phyloP scores from a whole-genome alignment of 2,888 invertebrate genomes.

The Cataglyphis rosenhaueri region DNA sequence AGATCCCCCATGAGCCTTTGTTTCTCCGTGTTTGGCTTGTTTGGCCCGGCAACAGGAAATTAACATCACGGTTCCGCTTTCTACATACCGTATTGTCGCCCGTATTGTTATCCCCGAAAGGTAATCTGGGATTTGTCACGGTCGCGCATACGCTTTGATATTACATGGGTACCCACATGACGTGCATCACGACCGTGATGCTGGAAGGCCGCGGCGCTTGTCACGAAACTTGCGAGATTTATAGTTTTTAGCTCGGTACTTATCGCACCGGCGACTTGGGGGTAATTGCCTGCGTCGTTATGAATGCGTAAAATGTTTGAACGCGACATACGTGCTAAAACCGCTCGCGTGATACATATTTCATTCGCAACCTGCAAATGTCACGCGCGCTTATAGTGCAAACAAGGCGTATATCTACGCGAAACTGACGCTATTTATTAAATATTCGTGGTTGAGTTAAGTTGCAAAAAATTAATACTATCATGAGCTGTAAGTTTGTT shows the following conservation, averaged over 20 bases:
- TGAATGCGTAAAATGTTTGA: constrained; percentile 45
- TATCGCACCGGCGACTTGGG: constrained; percentile 46
- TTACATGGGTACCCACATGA: constrained; percentile 61
- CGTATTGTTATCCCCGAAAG: constrained; percentile 70
- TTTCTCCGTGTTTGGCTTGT: constrained; percentile 64
- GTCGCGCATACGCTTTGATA: constrained; percentile 58
- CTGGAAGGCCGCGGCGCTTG: constrained; percentile 42
- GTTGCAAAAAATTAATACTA: neutral
- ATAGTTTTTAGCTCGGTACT: constrained; percentile 52
- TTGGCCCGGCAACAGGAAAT: constrained; percentile 75
- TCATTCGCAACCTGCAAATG: constrained; percentile 42
- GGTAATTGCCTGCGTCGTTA: constrained; percentile 45
- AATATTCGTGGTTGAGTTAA: constrained; percentile 4
- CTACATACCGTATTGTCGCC: constrained; percentile 57
- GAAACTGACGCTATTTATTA: constrained; percentile 1
- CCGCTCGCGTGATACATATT: constrained; percentile 40
- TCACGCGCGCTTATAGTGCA: constrained; percentile 18
- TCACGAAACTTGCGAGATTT: constrained; percentile 35
- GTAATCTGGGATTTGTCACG: constrained; percentile 72
- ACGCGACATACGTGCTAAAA: constrained; percentile 46
- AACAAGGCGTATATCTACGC: neutral
- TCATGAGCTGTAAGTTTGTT: neutral
- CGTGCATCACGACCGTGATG: neutral
- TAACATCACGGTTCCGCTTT: constrained; percentile 73
- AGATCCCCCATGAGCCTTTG: constrained; percentile 70